A percentile compares a stretch with the other conserved stretches of the same genome.
Evolutionary conservation across 2,113 vertebrate genomes (phyloP).

Genomic region (Gyps fulvus): DNA sequence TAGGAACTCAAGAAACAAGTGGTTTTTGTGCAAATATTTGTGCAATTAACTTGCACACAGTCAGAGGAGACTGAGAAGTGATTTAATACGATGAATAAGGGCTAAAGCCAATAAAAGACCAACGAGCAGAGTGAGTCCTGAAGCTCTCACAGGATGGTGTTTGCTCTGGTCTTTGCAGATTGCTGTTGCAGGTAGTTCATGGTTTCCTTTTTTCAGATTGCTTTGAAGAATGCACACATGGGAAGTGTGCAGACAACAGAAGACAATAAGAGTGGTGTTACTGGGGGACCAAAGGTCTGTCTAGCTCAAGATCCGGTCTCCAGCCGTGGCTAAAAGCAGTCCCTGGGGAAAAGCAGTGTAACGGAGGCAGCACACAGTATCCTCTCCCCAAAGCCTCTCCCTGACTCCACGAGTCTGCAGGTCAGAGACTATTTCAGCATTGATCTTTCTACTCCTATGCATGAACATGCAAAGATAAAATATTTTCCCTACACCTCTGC

Average conservation of each 20-base stretch:
- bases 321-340: background rate
- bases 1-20: background rate
- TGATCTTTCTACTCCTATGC: background rate
- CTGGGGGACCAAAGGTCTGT: background rate
- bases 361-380: background rate
- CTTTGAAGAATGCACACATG: background rate
- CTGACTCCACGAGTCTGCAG: rapidly evolving
- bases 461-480: background rate
- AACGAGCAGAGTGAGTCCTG: background rate
- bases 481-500: background rate
- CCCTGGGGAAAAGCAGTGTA: background rate
- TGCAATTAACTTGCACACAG: background rate
- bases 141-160: background rate
- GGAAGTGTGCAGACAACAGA: background rate
- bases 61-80: background rate
- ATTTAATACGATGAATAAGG: background rate
- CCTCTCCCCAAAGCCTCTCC: background rate
- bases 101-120: background rate
- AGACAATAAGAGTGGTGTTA: background rate
- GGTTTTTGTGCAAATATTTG: background rate
- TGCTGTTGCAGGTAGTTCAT: background rate
- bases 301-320: background rate
- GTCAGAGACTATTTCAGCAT: background rate
- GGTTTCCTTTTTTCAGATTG: background rate
- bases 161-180: background rate